Conservation (phyloP, 1,140 invertebrate species). For the Hycleus phaleratus region DNA sequence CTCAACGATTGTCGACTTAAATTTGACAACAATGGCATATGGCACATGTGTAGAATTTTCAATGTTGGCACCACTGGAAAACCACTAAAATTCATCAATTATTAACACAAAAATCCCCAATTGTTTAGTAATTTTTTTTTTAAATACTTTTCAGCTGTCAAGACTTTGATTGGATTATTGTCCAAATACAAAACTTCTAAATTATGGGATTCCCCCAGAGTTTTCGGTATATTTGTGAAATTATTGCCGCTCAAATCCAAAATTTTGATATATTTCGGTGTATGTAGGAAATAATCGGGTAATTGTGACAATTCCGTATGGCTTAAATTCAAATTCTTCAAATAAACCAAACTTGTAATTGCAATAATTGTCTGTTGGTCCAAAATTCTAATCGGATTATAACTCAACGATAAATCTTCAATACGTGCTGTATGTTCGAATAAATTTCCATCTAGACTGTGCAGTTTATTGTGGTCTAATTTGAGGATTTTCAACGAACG, state of each 20-base stretch:
- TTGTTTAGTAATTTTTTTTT: no score
- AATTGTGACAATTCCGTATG: constrained; percentile 53
- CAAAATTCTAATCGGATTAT: constrained; percentile 58
- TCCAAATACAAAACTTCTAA: constrained; percentile 56
- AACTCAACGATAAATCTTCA: constrained; percentile 54
- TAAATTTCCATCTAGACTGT: constrained; percentile 56
- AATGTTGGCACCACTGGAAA: constrained; percentile 55
- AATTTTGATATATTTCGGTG: constrained; percentile 52
- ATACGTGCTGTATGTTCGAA: constrained; percentile 61
- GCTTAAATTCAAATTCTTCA: constrained; percentile 62
- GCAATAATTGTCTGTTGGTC: constrained; percentile 53
- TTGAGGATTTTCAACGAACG: constrained; percentile 51
- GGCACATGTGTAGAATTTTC: constrained; percentile 53
- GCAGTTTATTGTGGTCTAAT: constrained; percentile 57
- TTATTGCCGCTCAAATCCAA: constrained; percentile 63
- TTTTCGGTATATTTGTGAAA: constrained; percentile 50
- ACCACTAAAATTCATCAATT: constrained; percentile 40
- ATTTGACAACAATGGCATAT: constrained; percentile 49
- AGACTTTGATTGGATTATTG: constrained; percentile 55
- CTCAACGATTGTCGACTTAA: constrained; percentile 49
- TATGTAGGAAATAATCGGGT: constrained; percentile 57
- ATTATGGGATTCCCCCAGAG: constrained; percentile 49
- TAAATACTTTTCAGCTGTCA: constrained; percentile 41
- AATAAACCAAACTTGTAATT: constrained; percentile 50
- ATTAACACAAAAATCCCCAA: not conserved